These are phyloP conservation scores for Plutomurus gul DNA, from an alignment of 1,140 invertebrate species.

Conservation along the genomic window DNA sequence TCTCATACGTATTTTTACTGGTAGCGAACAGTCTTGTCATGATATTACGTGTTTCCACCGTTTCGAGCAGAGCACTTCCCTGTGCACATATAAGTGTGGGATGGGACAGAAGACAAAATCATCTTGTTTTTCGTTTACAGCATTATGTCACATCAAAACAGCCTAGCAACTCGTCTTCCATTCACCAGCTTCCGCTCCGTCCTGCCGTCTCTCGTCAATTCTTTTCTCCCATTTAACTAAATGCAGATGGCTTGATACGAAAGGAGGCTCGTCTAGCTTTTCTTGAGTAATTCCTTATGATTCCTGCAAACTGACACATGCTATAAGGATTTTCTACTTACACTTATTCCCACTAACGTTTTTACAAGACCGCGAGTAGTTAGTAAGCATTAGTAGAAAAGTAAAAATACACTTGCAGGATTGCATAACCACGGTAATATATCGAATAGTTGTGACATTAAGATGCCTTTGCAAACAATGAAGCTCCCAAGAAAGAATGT, in stretches of 20 bases:
- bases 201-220: neutral
- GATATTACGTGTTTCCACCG: neutral
- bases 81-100: no score
- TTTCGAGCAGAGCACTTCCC: neutral
- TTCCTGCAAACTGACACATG: no score
- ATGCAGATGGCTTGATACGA: conserved; percentile 8
- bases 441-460: neutral
- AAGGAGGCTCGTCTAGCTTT: no score
- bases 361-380: no score
- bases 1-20: neutral
- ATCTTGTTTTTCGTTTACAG: neutral
- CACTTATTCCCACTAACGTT: no score
- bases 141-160: neutral
- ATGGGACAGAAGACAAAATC: conserved; percentile 17
- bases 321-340: no score
- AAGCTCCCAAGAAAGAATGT: neutral
- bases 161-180: neutral
- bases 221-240: neutral
- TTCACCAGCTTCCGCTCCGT: neutral
- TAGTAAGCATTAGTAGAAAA: no score
- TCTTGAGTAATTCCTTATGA: no score
- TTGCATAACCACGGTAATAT: neutral
- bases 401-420: no score
- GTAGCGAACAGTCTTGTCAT: neutral
- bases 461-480: neutral